Base-by-base conservation (phyloP, 1,140 invertebrate species). In the Drosophila mauritiana region DNA sequence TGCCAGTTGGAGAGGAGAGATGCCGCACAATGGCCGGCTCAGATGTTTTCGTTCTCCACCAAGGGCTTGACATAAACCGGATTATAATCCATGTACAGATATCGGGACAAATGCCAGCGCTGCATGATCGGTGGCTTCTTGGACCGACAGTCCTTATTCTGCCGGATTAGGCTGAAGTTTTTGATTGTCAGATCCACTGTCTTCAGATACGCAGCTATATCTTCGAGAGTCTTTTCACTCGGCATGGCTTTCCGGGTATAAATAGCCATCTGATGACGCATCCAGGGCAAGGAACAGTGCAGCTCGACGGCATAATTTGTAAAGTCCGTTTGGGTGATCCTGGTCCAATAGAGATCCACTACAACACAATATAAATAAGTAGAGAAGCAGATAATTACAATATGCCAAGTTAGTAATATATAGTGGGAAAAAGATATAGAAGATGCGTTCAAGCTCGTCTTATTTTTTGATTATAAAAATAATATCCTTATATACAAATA, bases 291-390 rank as follows among this genome's bases (percentile, higher is more conserved):
- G 0, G 75, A 62, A 11, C 82, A 86, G 43, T 88, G 79, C 3
- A 88, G 55, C 11, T 86, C 82, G 37, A 86, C 70, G 0, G 75
- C 83, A 53, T 37, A 73, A 22, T 46, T 76, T 0, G 12, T 36
- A 17, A 82, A 86, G 63, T 88, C 83, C 3, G 70, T 79, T 6
- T 48, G 45, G 7, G 82, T 86, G 11, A 86, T 79, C 31, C 75
- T 52, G 3, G 65, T 88, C 82, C 82, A 86, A 39, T 88, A 86
- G 11, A 64, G 48, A 52, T 86, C 58, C 55, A 88, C 82, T 86
- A 4, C 31, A 31, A 31, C 0, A 8, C 31, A 3, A 31, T 31
- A 27, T n/a, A 39, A 39, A 1, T 13, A 13, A 13, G 8, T 7
- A 8, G 31, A 31, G 31, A 31, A 31, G 31, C 31, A 31, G 31